A percentile compares a stretch with the other conserved stretches of the same genome.
phyloP scores from a whole-genome alignment of 2,888 invertebrate species.

The Tethea ocularis region DNA sequence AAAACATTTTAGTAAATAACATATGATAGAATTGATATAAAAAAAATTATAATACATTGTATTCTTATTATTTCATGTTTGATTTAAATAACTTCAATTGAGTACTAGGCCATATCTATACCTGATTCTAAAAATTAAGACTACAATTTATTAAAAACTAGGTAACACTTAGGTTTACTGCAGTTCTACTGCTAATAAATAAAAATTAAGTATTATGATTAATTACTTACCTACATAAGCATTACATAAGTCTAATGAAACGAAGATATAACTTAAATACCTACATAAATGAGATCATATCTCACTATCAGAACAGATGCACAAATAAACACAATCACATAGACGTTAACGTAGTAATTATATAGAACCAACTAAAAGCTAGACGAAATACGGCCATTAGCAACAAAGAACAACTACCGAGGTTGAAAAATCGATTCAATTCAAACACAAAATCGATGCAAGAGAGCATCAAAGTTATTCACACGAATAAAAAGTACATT shows the following conservation, averaged over 20 bases:
- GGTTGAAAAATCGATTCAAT: conserved; percentile 82
- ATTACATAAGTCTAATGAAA: background rate
- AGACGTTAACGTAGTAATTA: conserved; percentile 62
- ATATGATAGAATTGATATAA: no score
- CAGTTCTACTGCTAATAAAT: no score
- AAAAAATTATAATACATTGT: no score
- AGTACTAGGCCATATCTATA: no score
- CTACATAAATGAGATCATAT: conserved; percentile 15
- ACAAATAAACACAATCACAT: conserved; percentile 27
- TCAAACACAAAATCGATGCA: conserved; percentile 70
- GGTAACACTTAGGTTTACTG: no score
- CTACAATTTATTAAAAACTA: no score
- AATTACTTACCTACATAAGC: conserved; percentile 13
- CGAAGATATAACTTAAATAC: background rate
- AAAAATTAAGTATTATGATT: no score
- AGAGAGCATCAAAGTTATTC: conserved; percentile 59
- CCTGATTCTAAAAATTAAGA: no score
- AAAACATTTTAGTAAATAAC: no score
- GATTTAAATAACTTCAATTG: no score
- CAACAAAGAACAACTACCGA: conserved; percentile 77
- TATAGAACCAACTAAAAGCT: conserved; percentile 56
- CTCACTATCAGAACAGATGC: conserved; percentile 34
- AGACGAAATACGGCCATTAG: conserved; percentile 61
- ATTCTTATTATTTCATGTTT: no score
- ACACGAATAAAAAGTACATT: conserved; percentile 71